These are phyloP conservation scores for Danionella cerebrum DNA, from an alignment of 2,113 vertebrate genomes.

Conservation along the genomic window DNA sequence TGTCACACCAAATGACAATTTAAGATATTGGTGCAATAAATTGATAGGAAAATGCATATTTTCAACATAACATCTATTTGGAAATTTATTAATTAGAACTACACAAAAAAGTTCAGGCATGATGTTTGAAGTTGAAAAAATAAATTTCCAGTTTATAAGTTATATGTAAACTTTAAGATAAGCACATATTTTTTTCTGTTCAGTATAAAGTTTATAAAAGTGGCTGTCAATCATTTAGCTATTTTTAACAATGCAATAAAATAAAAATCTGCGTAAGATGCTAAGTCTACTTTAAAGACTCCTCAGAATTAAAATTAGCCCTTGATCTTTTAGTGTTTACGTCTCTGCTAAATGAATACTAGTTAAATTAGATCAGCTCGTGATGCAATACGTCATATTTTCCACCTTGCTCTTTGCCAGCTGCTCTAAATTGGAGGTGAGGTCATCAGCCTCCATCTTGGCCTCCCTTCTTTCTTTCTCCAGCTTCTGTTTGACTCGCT, in stretches of 20 bases:
- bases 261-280: neutral
- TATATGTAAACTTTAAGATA: no score
- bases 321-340: neutral
- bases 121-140: no score
- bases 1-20: no score
- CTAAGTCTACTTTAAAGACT: neutral
- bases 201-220: no score
- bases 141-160: no score
- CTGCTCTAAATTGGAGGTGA: conserved; percentile 76
- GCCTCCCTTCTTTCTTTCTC: conserved; percentile 85
- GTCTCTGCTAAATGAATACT: neutral
- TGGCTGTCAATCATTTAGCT: no score
- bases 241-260: neutral
- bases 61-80: no score
- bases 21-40: no score
- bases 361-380: conserved; percentile 7
- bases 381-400: neutral
- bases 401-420: conserved; percentile 80
- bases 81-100: no score
- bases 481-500: conserved; percentile 85
- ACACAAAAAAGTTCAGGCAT: no score
- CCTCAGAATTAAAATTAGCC: neutral
- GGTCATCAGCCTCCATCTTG: conserved; percentile 84
- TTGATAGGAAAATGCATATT: no score
- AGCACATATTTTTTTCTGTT: no score